Evolutionary conservation across 2,888 invertebrate genomes (phyloP), one percentile per base, ranked within the genome.

Genomic region (Pheosia tremula): DNA sequence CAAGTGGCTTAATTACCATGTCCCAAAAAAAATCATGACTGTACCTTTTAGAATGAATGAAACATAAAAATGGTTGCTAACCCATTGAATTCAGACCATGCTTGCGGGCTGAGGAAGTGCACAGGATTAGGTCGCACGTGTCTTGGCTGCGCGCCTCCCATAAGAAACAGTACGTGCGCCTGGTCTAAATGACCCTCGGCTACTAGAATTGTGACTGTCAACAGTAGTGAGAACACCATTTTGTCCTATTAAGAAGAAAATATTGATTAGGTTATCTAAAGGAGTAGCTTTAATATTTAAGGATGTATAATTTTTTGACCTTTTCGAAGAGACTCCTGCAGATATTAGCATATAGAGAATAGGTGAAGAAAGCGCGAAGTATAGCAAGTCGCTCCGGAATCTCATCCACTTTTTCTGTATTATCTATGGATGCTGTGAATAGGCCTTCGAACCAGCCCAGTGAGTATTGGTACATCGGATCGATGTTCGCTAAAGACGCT

Each of bases 401-500:
- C 68, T 97, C 96, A 70, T 98, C 98, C n/a, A 96, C 96, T 77
- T 96, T 96, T 78, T 97, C 97, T 0, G 97, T 97, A 75, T 97
- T 97, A 74, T 98, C 98, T 64, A 99, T 98, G 36, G 98, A 96
- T 57, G 96, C 94, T 74, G 96, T 96, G 86, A 97, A 99, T 43
- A 99, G 94, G 73, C 97, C 97, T 79, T 99, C 97, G 86, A 98
- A 99, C 99, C 99, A 99, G 3, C 95, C 95, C 75, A 99, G 92
- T 0, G 98, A 98, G 87, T 98, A 99, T 85, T 99, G 98, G 88
- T 99, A 99, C 99, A 99, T 99, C 3, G 98, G 98, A 91, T 99
- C 98, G 72, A 99, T 98, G 80, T 97, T 96, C 7, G 98, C 97
- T 80, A 99, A 89, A 64, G 98, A 97, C 64, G 96, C 97, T 60